These are phyloP conservation scores for Saccopteryx leptura DNA, from an alignment of 2,113 vertebrate species.

Conservation along the genomic window DNA sequence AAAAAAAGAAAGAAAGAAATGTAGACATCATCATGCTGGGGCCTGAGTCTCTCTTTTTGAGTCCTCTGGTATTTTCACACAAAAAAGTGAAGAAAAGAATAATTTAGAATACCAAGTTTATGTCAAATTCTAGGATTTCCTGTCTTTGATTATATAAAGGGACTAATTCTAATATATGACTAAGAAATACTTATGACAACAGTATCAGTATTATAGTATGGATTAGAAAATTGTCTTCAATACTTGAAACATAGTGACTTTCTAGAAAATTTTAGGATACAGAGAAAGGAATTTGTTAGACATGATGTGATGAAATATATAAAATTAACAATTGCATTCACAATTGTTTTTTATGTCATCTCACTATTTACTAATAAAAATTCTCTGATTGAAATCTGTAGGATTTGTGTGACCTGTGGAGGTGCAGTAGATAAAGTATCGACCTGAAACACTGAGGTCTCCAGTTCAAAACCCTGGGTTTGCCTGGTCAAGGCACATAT, in stretches of 20 bases:
- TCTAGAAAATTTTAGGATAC: not conserved
- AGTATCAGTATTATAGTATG: not conserved
- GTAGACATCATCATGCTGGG: not conserved
- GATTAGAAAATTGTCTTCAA: slow-evolving; percentile 41
- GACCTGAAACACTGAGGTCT: too few species aligned
- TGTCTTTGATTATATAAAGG: slow-evolving; percentile 30
- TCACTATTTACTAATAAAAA: slow-evolving; percentile 54
- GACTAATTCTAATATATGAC: not conserved
- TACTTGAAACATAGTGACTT: not conserved
- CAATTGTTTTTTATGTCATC: slow-evolving; percentile 76
- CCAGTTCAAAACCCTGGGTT: too few species aligned
- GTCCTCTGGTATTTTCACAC: not conserved
- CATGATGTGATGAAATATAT: slow-evolving; percentile 65
- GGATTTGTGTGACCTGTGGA: too few species aligned
- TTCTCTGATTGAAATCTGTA: too few species aligned
- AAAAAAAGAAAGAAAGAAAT: too few species aligned
- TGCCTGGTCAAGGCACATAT: too few species aligned
- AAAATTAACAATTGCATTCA: slow-evolving; percentile 80
- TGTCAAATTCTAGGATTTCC: not conserved
- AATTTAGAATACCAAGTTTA: not conserved
- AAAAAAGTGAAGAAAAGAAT: not conserved
- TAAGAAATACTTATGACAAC: not conserved
- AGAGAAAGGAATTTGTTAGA: slow-evolving; percentile 16
- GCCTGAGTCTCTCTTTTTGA: not conserved
- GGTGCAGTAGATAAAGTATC: too few species aligned